Base-by-base conservation (phyloP, 2,888 invertebrate genomes). In the Rambutsinella grinnellia region DNA sequence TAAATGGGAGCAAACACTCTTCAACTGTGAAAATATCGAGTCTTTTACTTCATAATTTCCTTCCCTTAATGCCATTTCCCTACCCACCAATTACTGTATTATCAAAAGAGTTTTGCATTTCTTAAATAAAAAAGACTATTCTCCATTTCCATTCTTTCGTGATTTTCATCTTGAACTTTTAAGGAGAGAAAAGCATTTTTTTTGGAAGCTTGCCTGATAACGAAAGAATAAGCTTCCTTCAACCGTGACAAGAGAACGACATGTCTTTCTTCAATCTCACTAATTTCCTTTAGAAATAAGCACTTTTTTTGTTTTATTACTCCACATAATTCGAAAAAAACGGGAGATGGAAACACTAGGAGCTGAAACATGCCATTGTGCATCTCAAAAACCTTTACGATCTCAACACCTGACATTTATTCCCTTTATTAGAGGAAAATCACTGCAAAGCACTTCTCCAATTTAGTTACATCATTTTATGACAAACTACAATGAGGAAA, bases 131-230 rank as follows among this genome's bases (percentile, higher is more conserved):
- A 36, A 36, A n/a, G n/a, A n/a, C 36, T 36, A 36, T 36, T 36
- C 6, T 8, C 13, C 5, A 36, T 36, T 36, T 36, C 13, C 36
- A 36, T 36, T 36, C 6, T 36, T n/a, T 36, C 6, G 13, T 36
- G 13, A 36, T 36, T 36, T 36, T 36, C 36, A 36, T 36, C 13
- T 5, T 36, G 36, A 36, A 36, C 36, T 36, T 36, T 36, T 13
- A 36, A 36, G 36, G 36, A 53, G 8, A 6, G 8, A 13, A 5
- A 13, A 53, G 21, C 10, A 53, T 19, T 19, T 21, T 21, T 49
- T 49, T 13, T 49, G 49, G 49, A 49, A n/a, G 49, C 8, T 49
- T 49, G 15, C 49, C 49, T 49, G 49, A n/a, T 49, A 49, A 49
- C n/a, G 15, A 49, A 36, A 36, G 36, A 36, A 5, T 36, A 36